Percentiles rank a stretch among this genome's conserved stretches.
phyloP scores from a whole-genome alignment of 2,797 vertebrate species.

The Crenuchus spilurus region DNA sequence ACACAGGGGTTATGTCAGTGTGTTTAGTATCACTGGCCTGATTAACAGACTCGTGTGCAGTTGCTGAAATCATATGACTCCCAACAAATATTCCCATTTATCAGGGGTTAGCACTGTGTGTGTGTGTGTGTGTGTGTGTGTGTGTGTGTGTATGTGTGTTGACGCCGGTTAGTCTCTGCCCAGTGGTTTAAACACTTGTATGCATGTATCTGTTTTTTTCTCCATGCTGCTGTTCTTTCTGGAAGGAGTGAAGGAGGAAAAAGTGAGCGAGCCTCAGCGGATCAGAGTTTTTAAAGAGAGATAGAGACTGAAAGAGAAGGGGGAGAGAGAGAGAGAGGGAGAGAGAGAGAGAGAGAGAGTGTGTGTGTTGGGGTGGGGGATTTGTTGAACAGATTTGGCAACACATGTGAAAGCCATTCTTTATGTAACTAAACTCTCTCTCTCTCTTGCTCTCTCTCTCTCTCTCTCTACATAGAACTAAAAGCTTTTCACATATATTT shows the following conservation, averaged over 20 bases:
- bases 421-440: background rate
- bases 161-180: constrained; percentile 26
- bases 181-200: constrained; percentile 12
- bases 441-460: background rate
- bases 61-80: constrained; percentile 30
- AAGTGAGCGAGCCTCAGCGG: background rate
- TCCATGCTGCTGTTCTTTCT: constrained; percentile 7
- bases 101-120: constrained; percentile 9
- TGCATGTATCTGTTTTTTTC: constrained; percentile 1
- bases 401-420: constrained; percentile 47
- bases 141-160: constrained; percentile 5
- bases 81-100: constrained; percentile 26
- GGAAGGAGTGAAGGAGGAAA: background rate
- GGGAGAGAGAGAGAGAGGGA: background rate
- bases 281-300: background rate
- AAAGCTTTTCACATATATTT: too few relatives aligned
- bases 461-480: background rate
- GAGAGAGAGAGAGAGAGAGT: background rate
- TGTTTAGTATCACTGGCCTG: constrained; percentile 5
- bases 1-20: background rate
- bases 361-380: background rate
- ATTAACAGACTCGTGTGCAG: constrained; percentile 9
- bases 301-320: background rate
- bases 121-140: constrained; percentile 8
- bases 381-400: constrained; percentile 30